A percentile compares a stretch with the other conserved stretches of the same genome.
phyloP scores from a whole-genome alignment of 2,888 invertebrate species.

The Baccha elongata region DNA sequence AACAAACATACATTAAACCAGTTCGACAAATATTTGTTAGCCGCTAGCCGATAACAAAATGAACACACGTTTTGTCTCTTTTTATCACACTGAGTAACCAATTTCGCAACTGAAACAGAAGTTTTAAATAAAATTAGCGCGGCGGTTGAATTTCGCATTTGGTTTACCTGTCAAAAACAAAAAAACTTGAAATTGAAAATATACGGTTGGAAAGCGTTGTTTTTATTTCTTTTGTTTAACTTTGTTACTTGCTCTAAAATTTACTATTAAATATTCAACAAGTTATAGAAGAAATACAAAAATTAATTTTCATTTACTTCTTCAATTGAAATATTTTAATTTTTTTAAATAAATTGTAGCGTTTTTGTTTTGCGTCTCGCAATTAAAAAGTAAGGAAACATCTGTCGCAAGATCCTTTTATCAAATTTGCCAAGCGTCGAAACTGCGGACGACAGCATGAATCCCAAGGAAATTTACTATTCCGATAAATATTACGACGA shows the following conservation, averaged over 20 bases:
- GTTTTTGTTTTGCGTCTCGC: not conserved
- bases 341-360: not conserved
- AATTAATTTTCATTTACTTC: no score
- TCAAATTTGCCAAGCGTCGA: not conserved
- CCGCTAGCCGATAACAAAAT: conserved; percentile 1
- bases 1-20: no score
- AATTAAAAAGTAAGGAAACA: conserved; percentile 25
- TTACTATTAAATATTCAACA: not conserved
- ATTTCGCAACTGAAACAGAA: conserved; percentile 18
- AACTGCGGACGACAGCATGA: conserved; percentile 80
- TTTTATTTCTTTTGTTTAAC: conserved; percentile 34
- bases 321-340: not conserved
- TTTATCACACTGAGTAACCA: not conserved
- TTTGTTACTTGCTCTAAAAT: not conserved
- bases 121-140: conserved; percentile 57
- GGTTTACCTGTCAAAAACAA: conserved; percentile 60
- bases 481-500: conserved; percentile 97
- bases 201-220: conserved; percentile 58
- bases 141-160: conserved; percentile 62
- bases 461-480: conserved; percentile 91
- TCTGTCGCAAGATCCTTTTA: conserved; percentile 14
- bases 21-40: no score
- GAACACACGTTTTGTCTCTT: not conserved
- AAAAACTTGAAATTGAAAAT: conserved; percentile 26
- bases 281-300: not conserved